A percentile compares a stretch with the other conserved stretches of the same genome.
phyloP scores from a whole-genome alignment of 2,113 vertebrate species.

The Melanotaenia duboulayi region DNA sequence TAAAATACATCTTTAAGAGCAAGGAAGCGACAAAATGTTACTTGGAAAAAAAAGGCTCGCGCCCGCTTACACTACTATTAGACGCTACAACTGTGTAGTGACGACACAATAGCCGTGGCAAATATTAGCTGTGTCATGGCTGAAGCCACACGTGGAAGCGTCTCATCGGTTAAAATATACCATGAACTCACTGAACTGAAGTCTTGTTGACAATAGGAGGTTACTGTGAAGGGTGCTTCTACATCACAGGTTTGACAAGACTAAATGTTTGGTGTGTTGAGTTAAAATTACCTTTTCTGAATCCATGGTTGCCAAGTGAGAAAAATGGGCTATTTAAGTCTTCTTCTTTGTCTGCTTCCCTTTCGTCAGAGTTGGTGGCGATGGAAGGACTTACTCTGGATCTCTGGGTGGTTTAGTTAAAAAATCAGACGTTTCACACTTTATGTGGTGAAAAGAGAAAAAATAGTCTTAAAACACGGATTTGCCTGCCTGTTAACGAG shows the following conservation, averaged over 20 bases:
- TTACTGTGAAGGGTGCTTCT: no score
- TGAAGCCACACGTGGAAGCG: background rate
- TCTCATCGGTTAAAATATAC: background rate
- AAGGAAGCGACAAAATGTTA: no score
- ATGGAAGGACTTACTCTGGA: slow-evolving; percentile 6
- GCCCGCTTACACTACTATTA: background rate
- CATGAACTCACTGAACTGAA: background rate
- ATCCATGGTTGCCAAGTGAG: slow-evolving; percentile 52
- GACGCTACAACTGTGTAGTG: background rate
- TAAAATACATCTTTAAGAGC: no score
- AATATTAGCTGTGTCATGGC: background rate
- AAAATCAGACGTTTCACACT: slow-evolving; percentile 1
- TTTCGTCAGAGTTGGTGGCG: slow-evolving; percentile 5
- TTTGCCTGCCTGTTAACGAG: background rate
- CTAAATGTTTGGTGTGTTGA: background rate
- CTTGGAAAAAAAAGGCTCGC: no score
- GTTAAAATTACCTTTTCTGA: slow-evolving; percentile 62
- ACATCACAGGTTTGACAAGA: slow-evolving; percentile 17
- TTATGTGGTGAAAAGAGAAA: background rate
- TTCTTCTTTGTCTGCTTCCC: slow-evolving; percentile 16
- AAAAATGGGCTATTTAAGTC: background rate
- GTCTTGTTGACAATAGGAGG: no score
- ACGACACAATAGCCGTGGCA: no score
- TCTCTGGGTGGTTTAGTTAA: slow-evolving; percentile 26
- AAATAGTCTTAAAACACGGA: background rate